phyloP scores from a whole-genome alignment of 1,140 invertebrate genomes.

The Nautilus pompilius region DNA sequence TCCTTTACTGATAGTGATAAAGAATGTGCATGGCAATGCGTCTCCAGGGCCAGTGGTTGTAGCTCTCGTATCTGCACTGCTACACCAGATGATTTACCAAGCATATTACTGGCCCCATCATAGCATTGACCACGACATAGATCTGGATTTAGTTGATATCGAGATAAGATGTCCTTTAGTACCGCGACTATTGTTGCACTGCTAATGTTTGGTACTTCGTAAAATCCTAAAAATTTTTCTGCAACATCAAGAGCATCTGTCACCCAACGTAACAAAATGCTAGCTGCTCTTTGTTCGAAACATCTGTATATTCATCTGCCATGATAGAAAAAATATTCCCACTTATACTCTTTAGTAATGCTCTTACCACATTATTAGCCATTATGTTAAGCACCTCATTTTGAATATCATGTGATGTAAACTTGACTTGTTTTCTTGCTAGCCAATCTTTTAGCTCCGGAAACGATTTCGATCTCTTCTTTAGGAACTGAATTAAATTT shows the following conservation, averaged over 20 bases:
- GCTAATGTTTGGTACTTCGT: constrained; percentile 1
- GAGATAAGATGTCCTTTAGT: constrained; percentile 4
- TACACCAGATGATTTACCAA: neutral
- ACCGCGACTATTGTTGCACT: constrained; percentile 3
- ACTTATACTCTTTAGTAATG: neutral
- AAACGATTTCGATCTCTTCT: too few relatives aligned
- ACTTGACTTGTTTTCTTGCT: constrained; percentile 5
- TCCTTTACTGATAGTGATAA: constrained; percentile 5
- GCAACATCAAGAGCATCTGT: neutral
- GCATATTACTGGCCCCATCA: constrained; percentile 11
- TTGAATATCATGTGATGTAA: constrained; percentile 8
- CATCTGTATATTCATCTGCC: constrained; percentile 12
- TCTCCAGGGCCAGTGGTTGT: constrained; percentile 2
- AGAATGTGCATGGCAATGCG: constrained; percentile 8
- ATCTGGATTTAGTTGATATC: constrained; percentile 1
- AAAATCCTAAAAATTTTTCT: constrained; percentile 11
- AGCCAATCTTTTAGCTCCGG: too few relatives aligned
- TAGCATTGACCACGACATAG: constrained; percentile 14
- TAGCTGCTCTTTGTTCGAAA: constrained; percentile 12
- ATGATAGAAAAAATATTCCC: constrained; percentile 8
- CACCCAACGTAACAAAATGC: constrained; percentile 10
- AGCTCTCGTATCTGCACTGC: neutral
- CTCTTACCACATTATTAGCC: constrained; percentile 1
- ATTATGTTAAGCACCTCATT: constrained; percentile 13
- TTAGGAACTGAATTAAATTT: too few relatives aligned